phyloP scores from a whole-genome alignment of 2,888 invertebrate species.

The Alviniconcha strummeri region DNA sequence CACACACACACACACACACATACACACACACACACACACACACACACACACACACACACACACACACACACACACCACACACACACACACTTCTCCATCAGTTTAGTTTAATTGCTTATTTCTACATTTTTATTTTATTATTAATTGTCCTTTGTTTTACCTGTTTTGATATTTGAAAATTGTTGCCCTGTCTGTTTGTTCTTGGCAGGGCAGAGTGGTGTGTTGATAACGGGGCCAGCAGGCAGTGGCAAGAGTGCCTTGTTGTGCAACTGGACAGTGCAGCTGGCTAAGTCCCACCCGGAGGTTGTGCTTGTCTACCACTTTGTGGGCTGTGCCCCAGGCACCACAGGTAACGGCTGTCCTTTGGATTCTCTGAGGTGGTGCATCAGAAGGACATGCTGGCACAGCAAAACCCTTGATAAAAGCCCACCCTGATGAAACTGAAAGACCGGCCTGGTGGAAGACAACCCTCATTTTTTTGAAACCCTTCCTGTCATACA shows the following conservation, averaged over 20 bases:
- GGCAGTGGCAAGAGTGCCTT: constrained; percentile 67
- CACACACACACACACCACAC: no score
- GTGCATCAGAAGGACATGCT: no score
- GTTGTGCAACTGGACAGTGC: constrained; percentile 56
- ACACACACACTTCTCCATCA: no score
- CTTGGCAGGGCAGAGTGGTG: constrained; percentile 13
- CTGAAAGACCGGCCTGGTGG: no score
- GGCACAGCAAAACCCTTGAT: no score
- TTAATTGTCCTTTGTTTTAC: no score
- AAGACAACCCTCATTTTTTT: no score
- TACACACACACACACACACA: neutral
- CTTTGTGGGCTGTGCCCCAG: constrained; percentile 62
- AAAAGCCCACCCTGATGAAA: neutral
- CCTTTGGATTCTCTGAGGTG: no score
- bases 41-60: neutral
- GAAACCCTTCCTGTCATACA: no score
- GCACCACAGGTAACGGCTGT: constrained; percentile 52
- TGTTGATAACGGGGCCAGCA: constrained; percentile 57
- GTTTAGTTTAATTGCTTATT: neutral
- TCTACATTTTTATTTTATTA: neutral
- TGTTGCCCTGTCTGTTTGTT: no score
- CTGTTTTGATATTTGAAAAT: no score
- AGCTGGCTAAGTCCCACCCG: constrained; percentile 41
- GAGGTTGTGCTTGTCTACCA: constrained; percentile 56
- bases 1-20: neutral